Conservation (phyloP, 2,113 vertebrate species). For the Stegastes partitus region DNA sequence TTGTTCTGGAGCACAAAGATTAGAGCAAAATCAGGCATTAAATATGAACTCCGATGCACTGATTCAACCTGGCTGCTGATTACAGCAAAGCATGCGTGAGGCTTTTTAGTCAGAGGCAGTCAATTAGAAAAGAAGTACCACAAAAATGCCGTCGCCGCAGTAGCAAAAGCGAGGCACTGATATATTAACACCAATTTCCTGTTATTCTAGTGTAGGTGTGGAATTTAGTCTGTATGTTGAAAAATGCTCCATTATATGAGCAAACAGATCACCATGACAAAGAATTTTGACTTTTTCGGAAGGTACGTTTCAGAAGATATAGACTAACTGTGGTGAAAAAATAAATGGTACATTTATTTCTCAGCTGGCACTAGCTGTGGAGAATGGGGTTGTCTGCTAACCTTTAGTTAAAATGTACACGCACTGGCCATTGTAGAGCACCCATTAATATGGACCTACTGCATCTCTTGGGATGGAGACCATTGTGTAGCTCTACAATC, state of each 20-base stretch:
- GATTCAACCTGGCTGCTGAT: background rate
- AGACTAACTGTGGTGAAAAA: background rate
- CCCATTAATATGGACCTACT: conserved; percentile 1
- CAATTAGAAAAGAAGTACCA: no score
- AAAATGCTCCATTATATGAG: background rate
- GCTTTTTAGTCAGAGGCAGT: no score
- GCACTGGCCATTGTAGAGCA: background rate
- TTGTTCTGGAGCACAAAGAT: background rate
- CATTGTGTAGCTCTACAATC: conserved; percentile 35
- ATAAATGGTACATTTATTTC: background rate
- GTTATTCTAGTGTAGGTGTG: background rate
- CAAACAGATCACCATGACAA: background rate
- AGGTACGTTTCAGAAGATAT: background rate
- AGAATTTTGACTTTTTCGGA: background rate
- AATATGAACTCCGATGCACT: conserved; percentile 1
- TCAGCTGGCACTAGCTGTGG: background rate
- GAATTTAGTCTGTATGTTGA: background rate
- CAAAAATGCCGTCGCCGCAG: no score
- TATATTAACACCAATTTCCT: background rate
- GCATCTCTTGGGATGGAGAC: conserved; percentile 10
- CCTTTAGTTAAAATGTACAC: conserved; percentile 7
- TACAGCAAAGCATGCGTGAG: background rate
- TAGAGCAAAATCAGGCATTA: background rate
- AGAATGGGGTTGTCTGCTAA: conserved; percentile 14
- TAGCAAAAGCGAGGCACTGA: no score